Base-by-base conservation (phyloP, 1,140 invertebrate species). In the Aphaenogaster rudis region DNA sequence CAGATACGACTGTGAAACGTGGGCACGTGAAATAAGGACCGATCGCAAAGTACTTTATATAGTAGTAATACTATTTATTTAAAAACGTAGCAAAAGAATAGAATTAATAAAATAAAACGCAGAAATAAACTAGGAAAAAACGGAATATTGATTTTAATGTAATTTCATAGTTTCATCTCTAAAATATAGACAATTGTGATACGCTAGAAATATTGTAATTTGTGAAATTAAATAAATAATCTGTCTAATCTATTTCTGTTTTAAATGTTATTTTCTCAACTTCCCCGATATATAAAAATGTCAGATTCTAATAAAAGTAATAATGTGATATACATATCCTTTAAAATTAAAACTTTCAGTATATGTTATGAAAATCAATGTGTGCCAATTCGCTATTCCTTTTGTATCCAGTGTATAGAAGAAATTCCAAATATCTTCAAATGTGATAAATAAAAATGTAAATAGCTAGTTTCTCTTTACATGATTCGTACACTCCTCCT, bases 371-470 rank as follows among this genome's bases (percentile, higher is more conserved):
- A 59, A 61, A 76, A 5, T 42, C 66, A 69, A 69, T 59, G 6
- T 28, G 8, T 28, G 54, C n/a, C 36, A 42, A 54, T 52, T 54
- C 33, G 33, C 8, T n/a, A 59, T n/a, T 59, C 39, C 15, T 21
- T 36, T 33, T 33, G 2, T 28, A 42, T 33, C 8, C 17, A 33
- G 54, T 77, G 61, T 45, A 39, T 17, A 33, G 15, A 2, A 15
- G 9, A 85, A 80, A 48, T 33, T 48, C 15, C 0, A 11, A 48
- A 59, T 28, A 13, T 3, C 36, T 13, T 8, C 33, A 33, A 77
- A 64, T 36, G 48, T 28, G n/a, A 42, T n/a, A 61, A 59, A 45
- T 76, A 61, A 76, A 28, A 76, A 59, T 76, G 39, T 76, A 76
- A 76, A 61, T 76, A 59, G 3, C 54, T 45, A 13, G 39, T 79